Percentiles rank a stretch among this genome's conserved stretches.
These are phyloP conservation scores for Caloenas nicobarica DNA, from an alignment of 2,113 vertebrate species.

Conservation along the genomic window DNA sequence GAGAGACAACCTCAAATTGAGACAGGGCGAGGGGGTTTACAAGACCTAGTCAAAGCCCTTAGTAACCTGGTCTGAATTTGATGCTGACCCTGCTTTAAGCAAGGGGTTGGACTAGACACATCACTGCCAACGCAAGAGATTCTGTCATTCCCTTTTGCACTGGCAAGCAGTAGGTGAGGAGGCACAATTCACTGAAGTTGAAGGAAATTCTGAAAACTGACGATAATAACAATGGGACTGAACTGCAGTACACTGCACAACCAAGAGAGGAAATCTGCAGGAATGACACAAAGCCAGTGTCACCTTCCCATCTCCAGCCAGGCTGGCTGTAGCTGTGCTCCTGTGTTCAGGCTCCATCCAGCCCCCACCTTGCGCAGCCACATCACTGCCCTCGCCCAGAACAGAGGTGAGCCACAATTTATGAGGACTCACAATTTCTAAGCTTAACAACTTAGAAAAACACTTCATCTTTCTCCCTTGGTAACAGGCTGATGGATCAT, in stretches of 20 bases:
- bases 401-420: neutral
- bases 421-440: neutral
- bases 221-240: neutral
- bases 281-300: neutral
- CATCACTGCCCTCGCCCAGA: neutral
- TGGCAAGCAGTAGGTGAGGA: neutral
- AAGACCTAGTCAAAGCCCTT: neutral
- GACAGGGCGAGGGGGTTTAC: neutral
- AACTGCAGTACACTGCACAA: neutral
- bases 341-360: neutral
- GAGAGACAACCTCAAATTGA: neutral
- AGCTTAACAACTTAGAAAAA: neutral
- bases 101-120: neutral
- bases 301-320: neutral
- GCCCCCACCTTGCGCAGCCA: neutral
- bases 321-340: accelerated
- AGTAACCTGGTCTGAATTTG: neutral
- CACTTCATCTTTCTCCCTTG: neutral
- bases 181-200: neutral
- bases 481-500: neutral
- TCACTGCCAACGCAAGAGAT: neutral
- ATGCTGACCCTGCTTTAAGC: neutral
- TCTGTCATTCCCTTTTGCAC: neutral
- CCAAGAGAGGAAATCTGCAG: neutral
- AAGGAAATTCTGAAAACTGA: neutral